A percentile compares a stretch with the other conserved stretches of the same genome.
These are phyloP conservation scores for Heloderma charlesbogerti DNA, from an alignment of 2,113 vertebrate species.

Conservation along the genomic window DNA sequence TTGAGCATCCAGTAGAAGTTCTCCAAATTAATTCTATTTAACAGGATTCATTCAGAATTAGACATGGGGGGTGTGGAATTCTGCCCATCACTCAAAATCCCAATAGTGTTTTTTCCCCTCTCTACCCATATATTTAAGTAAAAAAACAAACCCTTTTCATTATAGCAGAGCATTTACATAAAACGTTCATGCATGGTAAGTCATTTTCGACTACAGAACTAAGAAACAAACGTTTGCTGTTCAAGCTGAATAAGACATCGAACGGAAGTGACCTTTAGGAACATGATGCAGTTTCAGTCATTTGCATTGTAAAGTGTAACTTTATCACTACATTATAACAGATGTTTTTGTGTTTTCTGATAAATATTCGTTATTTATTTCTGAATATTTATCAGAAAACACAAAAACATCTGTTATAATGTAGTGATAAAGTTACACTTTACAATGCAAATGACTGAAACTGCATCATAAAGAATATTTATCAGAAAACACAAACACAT, in stretches of 20 bases:
- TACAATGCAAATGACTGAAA: neutral
- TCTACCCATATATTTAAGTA: neutral
- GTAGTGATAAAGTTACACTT: neutral
- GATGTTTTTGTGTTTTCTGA: neutral
- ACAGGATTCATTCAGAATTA: neutral
- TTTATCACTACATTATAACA: neutral
- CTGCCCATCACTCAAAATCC: neutral
- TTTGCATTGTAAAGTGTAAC: neutral
- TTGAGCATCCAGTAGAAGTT: neutral
- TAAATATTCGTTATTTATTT: neutral
- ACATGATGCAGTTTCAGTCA: neutral
- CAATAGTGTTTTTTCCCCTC: neutral
- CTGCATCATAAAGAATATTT: too few species aligned
- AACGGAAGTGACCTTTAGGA: slow-evolving; percentile 1
- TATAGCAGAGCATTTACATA: neutral
- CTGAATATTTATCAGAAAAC: neutral
- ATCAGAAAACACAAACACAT: too few species aligned
- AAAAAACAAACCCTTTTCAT: neutral
- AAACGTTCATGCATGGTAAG: neutral
- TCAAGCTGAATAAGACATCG: neutral
- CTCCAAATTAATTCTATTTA: neutral
- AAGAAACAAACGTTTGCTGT: neutral
- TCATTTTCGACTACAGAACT: neutral
- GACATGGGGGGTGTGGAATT: neutral
- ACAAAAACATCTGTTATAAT: neutral